Evolutionary conservation across 2,888 invertebrate genomes (phyloP), one percentile per base, ranked within the genome.

Genomic region (Tetrapedia diversipes): DNA sequence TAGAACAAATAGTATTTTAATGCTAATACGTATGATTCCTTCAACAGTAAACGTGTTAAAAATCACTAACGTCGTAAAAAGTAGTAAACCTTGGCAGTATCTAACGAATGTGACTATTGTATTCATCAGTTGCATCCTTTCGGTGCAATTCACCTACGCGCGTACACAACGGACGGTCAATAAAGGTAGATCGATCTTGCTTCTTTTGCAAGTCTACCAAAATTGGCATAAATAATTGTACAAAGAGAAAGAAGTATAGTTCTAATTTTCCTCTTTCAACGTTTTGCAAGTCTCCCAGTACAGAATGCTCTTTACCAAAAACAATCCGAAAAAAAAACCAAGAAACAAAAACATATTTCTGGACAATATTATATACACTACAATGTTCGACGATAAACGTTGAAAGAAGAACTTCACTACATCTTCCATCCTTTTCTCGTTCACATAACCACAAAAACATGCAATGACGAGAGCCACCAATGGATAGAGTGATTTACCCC

Each of bases 111-210:
- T 61, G 63, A 77, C 75, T 74, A 77, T 59, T 47, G 75, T 41
- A 45, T 66, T 56, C 39, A 24, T 22, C 53, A 14, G 27, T 19
- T 27, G 54, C 34, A 11, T 22, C 19, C 10, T 19, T 11, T 27
- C 3, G 39, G 22, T 70, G 56, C 41, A 54, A 47, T 39, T 43
- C 11, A 19, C 34, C 11, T 51, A 34, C 2, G 27, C 41, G 45
- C 37, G 39, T 29, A 59, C 24, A n/a, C 32, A 65, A 69, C 60
- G 71, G 77, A 78, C 78, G 77, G 77, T 67, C 66, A 45, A 49
- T 51, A 37, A 53, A 68, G 14, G 41, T 64, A 63, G 76, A 68
- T 54, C 34, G 41, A 49, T 43, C 27, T 2, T 27, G 3, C 29
- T 6, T 14, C 34, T 47, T 59, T 24, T 24, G 22, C 14, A 24